phyloP scores from a whole-genome alignment of 2,113 vertebrate genomes.

The Alectura lathami region DNA sequence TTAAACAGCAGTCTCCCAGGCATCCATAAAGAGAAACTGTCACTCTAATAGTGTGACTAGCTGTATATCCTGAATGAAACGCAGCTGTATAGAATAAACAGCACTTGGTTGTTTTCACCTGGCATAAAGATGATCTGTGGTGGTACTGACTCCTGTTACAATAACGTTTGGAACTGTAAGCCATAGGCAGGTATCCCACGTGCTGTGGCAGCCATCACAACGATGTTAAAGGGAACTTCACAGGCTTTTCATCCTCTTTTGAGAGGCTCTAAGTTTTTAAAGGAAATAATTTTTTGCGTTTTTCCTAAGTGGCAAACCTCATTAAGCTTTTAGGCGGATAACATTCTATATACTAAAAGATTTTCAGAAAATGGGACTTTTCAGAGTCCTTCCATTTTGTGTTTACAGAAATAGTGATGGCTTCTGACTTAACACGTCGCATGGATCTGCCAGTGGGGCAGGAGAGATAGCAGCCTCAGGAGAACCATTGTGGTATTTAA shows the following conservation, averaged over 20 bases:
- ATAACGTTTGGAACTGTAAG: background rate
- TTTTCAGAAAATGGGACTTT: background rate
- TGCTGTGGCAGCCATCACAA: background rate
- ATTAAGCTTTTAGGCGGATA: background rate
- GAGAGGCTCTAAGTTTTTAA: background rate
- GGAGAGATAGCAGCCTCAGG: background rate
- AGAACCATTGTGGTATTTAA: background rate
- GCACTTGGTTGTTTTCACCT: background rate
- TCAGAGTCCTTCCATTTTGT: background rate
- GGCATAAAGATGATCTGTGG: background rate
- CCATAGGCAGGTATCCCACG: background rate
- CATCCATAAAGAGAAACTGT: background rate
- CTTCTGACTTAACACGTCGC: background rate
- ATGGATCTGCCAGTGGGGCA: background rate
- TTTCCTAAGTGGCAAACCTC: background rate
- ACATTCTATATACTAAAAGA: background rate
- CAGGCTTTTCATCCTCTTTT: background rate
- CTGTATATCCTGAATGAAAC: background rate
- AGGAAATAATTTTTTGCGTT: background rate
- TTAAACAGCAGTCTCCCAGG: slow-evolving; percentile 28
- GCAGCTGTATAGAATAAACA: slow-evolving; percentile 21
- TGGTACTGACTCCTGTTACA: background rate
- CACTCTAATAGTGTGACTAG: background rate
- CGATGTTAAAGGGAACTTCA: background rate
- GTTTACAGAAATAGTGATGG: background rate